These are phyloP conservation scores for Heliconius eleuchia DNA, from an alignment of 1,140 invertebrate genomes.

Conservation along the genomic window DNA sequence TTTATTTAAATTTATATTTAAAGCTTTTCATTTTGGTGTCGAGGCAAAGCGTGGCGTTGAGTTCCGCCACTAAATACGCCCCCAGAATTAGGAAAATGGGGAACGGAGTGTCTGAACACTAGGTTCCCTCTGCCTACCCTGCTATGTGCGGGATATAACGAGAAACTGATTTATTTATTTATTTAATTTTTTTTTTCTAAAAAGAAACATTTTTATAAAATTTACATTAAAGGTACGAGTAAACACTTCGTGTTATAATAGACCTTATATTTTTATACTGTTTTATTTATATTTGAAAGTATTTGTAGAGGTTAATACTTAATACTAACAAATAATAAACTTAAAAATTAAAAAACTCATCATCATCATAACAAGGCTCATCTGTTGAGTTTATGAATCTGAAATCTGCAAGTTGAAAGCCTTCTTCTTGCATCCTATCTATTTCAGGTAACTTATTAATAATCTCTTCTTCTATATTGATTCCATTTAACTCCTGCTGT, in stretches of 20 bases:
- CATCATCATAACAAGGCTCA: slow-evolving; percentile 60
- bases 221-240: not conserved
- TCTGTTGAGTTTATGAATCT: slow-evolving; percentile 43
- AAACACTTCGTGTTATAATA: not conserved
- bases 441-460: slow-evolving; percentile 85
- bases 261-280: not conserved
- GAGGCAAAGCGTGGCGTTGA: no score
- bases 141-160: no score
- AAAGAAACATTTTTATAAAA: no score
- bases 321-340: not conserved
- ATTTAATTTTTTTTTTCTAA: no score
- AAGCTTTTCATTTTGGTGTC: no score
- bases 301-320: not conserved
- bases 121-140: no score
- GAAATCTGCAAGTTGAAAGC: slow-evolving; percentile 68
- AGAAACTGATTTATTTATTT: no score
- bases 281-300: not conserved
- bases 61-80: no score
- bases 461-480: slow-evolving; percentile 87
- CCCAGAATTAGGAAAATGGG: no score
- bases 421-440: slow-evolving; percentile 80
- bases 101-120: no score
- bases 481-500: slow-evolving; percentile 85
- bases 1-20: no score
- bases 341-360: slow-evolving; percentile 77